Percentiles rank a stretch among this genome's conserved stretches.
Conservation (phyloP, 2,113 vertebrate genomes). For the Lampris megalopsis region DNA sequence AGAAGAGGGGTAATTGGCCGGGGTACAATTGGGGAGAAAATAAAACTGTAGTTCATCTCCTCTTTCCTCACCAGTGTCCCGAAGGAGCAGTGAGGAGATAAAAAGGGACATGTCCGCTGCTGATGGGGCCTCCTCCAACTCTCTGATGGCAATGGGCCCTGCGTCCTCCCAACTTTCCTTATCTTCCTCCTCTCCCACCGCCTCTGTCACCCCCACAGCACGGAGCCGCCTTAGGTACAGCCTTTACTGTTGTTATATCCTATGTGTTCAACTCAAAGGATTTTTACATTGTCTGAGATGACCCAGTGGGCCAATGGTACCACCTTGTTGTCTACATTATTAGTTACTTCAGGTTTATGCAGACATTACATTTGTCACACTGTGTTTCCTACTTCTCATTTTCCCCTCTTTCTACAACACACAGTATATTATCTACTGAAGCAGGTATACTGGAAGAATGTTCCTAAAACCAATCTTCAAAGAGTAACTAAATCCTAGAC, state of each 20-base stretch:
- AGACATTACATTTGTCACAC: too few relatives aligned
- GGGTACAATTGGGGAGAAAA: too few relatives aligned
- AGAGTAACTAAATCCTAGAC: neutral
- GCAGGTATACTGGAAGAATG: too few relatives aligned
- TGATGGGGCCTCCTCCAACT: conserved; percentile 87
- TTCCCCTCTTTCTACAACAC: neutral
- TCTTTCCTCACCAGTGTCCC: conserved; percentile 82
- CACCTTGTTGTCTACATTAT: too few relatives aligned
- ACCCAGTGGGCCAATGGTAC: too few relatives aligned
- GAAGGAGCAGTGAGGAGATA: conserved; percentile 93
- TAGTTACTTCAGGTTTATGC: too few relatives aligned
- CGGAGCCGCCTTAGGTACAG: conserved; percentile 91
- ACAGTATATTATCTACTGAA: too few relatives aligned
- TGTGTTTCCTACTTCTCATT: neutral
- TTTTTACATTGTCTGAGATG: too few relatives aligned
- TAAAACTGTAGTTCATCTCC: neutral
- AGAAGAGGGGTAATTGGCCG: too few relatives aligned
- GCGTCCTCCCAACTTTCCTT: conserved; percentile 90
- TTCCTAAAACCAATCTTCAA: neutral
- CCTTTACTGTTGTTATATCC: neutral
- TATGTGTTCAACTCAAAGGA: too few relatives aligned
- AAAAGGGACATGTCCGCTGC: conserved; percentile 89
- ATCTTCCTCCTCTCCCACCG: conserved; percentile 91
- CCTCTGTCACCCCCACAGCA: conserved; percentile 93
- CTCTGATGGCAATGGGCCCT: conserved; percentile 90